phyloP scores from a whole-genome alignment of 2,797 vertebrate genomes.

The Artibeus lituratus region DNA sequence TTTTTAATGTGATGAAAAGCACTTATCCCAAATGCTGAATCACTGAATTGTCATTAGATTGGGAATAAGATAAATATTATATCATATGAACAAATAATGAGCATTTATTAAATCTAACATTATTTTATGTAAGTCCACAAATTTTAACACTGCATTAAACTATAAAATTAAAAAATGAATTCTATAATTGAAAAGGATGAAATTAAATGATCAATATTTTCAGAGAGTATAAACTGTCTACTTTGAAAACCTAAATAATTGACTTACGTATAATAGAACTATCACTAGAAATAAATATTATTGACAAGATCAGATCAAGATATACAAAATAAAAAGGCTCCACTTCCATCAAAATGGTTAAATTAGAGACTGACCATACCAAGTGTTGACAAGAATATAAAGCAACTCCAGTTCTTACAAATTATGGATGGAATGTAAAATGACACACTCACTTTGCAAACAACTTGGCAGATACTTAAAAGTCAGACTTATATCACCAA shows the following conservation, averaged over 20 bases:
- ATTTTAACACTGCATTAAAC: background rate
- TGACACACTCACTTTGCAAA: background rate
- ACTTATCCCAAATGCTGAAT: background rate
- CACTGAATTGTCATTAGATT: background rate
- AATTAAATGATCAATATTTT: background rate
- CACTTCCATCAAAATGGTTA: background rate
- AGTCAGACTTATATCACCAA: background rate
- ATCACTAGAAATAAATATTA: background rate
- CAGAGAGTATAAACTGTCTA: background rate
- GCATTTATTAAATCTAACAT: background rate
- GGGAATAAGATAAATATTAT: background rate
- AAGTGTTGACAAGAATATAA: background rate
- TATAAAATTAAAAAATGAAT: background rate
- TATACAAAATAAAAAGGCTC: background rate
- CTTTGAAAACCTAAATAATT: background rate
- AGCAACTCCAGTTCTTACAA: background rate
- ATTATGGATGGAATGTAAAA: background rate
- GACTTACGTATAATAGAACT: background rate
- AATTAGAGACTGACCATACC: background rate
- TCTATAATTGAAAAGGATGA: background rate
- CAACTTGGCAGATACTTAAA: background rate
- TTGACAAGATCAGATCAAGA: background rate
- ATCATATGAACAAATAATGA: background rate
- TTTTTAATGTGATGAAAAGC: constrained; percentile 24
- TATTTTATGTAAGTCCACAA: background rate